Conservation (phyloP, 2,888 invertebrate genomes). For the Drosophila koepferae region DNA sequence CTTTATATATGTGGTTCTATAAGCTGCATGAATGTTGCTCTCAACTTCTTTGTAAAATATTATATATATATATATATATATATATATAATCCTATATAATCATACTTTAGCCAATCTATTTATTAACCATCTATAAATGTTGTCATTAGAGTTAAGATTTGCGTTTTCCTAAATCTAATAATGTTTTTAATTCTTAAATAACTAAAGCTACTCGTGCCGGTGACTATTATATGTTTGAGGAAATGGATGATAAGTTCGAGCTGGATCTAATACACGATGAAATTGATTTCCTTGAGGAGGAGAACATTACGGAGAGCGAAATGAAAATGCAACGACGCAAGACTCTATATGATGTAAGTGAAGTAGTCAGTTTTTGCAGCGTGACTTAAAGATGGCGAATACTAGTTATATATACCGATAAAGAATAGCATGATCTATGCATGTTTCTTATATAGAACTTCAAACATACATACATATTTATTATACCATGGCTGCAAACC, state of each 20-base stretch:
- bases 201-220: conserved; percentile 96
- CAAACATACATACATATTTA: conserved; percentile 2
- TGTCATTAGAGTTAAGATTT: conserved; percentile 22
- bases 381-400: neutral
- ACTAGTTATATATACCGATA: neutral
- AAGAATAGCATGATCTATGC: conserved; percentile 43
- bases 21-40: conserved; percentile 65
- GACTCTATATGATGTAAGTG: conserved; percentile 83
- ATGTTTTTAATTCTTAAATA: neutral
- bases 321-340: conserved; percentile 84
- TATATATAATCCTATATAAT: conserved; percentile 2
- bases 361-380: neutral
- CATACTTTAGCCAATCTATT: conserved; percentile 21
- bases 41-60: conserved; percentile 49
- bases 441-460: conserved; percentile 32
- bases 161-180: conserved; percentile 11
- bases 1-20: conserved; percentile 4
- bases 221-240: conserved; percentile 99
- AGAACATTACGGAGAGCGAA: conserved; percentile 82
- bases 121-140: conserved; percentile 61
- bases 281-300: conserved; percentile 85
- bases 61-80: too few relatives aligned
- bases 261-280: conserved; percentile 88
- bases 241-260: conserved; percentile 93
- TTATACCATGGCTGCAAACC: neutral